These are phyloP conservation scores for Pseudomyrmex pallidus DNA, from an alignment of 1,140 invertebrate genomes.

Conservation along the genomic window DNA sequence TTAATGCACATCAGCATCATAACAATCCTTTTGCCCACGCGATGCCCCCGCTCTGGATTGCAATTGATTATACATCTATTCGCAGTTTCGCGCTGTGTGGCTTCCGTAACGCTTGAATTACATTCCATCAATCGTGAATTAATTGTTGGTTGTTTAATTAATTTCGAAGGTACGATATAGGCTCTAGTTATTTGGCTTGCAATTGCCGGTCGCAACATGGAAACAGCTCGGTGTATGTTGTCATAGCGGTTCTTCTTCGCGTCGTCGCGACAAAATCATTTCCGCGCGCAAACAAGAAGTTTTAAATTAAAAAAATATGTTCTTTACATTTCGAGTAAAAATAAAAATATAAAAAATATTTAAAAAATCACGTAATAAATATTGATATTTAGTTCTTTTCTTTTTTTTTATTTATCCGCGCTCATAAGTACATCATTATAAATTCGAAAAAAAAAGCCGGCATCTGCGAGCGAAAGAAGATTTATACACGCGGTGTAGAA, in stretches of 20 bases:
- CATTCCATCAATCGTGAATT: constrained; percentile 52
- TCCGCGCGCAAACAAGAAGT: neutral
- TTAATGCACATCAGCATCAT: neutral
- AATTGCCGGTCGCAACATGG: constrained; percentile 18
- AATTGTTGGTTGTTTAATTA: constrained; percentile 50
- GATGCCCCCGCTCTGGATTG: constrained; percentile 5
- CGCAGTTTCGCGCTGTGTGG: constrained; percentile 28
- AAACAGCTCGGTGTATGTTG: neutral
- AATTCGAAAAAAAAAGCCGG: constrained; percentile 22
- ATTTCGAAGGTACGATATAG: constrained; percentile 25
- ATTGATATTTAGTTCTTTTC: too few species aligned
- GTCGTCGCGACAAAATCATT: neutral
- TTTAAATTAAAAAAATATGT: neutral
- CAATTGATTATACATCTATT: constrained; percentile 23
- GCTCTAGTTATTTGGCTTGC: constrained; percentile 29
- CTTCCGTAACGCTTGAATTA: constrained; percentile 51
- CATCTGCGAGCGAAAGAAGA: constrained; percentile 15
- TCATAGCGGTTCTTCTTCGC: neutral
- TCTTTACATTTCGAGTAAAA: too few species aligned
- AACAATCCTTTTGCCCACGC: constrained; percentile 8
- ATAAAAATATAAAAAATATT: too few species aligned
- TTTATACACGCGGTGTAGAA: constrained; percentile 12
- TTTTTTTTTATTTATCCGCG: too few species aligned
- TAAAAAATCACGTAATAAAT: too few species aligned
- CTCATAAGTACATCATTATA: neutral